Evolutionary conservation across 2,113 vertebrate genomes (phyloP), one percentile per base, ranked within the genome.

Genomic region (Epinephelus cyanopodus): DNA sequence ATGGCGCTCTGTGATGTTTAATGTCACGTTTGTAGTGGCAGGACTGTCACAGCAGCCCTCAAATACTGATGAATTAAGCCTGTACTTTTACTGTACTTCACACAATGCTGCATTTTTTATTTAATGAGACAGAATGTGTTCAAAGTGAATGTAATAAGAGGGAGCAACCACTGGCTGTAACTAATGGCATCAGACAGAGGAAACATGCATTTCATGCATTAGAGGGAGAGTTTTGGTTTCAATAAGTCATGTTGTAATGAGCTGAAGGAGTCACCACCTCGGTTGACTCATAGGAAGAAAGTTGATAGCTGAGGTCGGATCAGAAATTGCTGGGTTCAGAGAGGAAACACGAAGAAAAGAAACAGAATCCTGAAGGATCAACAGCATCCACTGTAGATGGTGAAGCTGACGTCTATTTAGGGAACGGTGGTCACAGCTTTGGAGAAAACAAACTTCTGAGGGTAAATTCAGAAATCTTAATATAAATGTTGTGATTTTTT

Each of bases 201-300:
- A 85, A 77, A 50, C 67, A 77, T 75, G 68, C 80, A 79, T 86
- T 65, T 73, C 77, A 33, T 39, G 77, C 84, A 79, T 48, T 27
- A 69, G 57, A 84, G 73, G 56, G 61, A 82, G 74, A 83, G 60
- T 58, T 81, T 87, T 65, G 90, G 87, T 90, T 91, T 85, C 88
- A 83, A 66, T 66, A 79, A 81, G 87, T 90, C 71, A 73, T 83
- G 83, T 90, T 82, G 81, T 88, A 91, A 92, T 87, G 82, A 87
- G 78, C 76, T 58, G 77, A 75, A 83, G 64, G 75, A 85, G 68
- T 84, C 88, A 78, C 87, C 84, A 84, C 79, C 81, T 84, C 82
- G 80, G 77, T 27, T 83, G 86, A 90, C 77, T 90, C 89, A 91
- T 73, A 70, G 86, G 90, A 90, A 80, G 86, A 89, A 90, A 90